Evolutionary conservation across 2,888 invertebrate species (phyloP).

Genomic region (Cantharis rustica): DNA sequence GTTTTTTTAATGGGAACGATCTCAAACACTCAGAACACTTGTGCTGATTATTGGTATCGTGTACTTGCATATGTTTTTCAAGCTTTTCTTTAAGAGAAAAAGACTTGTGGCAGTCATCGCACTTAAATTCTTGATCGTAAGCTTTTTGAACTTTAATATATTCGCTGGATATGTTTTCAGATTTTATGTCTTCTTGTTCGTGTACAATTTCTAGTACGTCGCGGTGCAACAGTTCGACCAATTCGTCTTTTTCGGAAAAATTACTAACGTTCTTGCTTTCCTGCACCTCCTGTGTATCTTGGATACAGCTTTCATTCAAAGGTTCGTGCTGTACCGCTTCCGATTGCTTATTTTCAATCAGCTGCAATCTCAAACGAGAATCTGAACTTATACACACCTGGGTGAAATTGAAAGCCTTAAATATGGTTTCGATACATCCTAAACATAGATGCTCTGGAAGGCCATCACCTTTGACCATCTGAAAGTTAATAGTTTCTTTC

Average conservation of each 20-base stretch:
- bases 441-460: constrained; percentile 38
- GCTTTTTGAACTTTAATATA: background rate
- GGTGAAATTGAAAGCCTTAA: constrained; percentile 32
- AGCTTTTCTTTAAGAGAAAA: constrained; percentile 21
- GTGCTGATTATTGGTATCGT: constrained; percentile 16
- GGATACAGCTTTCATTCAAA: too few relatives aligned
- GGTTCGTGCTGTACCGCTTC: background rate
- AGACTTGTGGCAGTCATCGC: constrained; percentile 24
- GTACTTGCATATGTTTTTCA: constrained; percentile 18
- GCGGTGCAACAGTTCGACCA: background rate
- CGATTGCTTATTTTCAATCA: background rate
- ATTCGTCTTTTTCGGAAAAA: background rate
- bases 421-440: constrained; percentile 34
- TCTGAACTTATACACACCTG: constrained; percentile 31
- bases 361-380: constrained; percentile 13
- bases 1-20: constrained; percentile 24
- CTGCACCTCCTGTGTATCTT: background rate
- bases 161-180: background rate
- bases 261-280: background rate
- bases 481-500: constrained; percentile 7
- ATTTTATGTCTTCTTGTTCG: background rate
- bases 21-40: constrained; percentile 37
- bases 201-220: background rate
- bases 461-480: constrained; percentile 37
- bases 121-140: constrained; percentile 10